Conservation (phyloP, 2,888 invertebrate genomes). For the Cephus nigrinus region DNA sequence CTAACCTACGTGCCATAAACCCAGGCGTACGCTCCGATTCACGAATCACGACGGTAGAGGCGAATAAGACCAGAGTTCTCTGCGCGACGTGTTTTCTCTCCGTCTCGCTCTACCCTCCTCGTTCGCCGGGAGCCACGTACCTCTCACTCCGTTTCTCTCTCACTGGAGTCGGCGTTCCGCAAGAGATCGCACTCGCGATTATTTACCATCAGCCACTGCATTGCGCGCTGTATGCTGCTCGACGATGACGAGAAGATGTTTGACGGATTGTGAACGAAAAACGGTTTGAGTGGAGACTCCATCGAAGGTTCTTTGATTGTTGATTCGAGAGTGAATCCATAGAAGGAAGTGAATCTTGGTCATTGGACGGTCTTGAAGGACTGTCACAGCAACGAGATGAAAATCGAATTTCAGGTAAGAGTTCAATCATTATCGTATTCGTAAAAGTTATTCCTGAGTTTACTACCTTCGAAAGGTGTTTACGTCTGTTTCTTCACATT, state of each 20-base stretch:
- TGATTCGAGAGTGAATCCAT: neutral
- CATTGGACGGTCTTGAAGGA: neutral
- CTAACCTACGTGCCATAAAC: neutral
- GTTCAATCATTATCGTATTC: neutral
- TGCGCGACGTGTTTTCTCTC: neutral
- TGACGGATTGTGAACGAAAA: neutral
- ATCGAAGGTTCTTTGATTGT: neutral
- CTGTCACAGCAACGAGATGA: neutral
- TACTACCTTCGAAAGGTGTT: neutral
- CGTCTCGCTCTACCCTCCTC: neutral
- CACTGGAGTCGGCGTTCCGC: neutral
- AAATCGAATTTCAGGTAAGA: neutral
- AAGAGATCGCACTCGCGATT: neutral
- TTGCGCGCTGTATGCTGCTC: neutral
- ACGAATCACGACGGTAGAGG: neutral
- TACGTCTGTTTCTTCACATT: neutral
- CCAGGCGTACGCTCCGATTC: neutral
- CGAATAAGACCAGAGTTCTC: neutral
- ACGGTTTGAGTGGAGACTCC: neutral
- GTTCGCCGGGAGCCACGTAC: neutral
- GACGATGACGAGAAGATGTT: neutral
- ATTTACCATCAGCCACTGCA: neutral
- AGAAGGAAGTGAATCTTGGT: neutral
- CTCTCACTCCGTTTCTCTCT: neutral
- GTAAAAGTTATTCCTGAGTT: neutral